These are phyloP conservation scores for Drosophila lutescens DNA, from an alignment of 2,888 invertebrate genomes.

Conservation along the genomic window DNA sequence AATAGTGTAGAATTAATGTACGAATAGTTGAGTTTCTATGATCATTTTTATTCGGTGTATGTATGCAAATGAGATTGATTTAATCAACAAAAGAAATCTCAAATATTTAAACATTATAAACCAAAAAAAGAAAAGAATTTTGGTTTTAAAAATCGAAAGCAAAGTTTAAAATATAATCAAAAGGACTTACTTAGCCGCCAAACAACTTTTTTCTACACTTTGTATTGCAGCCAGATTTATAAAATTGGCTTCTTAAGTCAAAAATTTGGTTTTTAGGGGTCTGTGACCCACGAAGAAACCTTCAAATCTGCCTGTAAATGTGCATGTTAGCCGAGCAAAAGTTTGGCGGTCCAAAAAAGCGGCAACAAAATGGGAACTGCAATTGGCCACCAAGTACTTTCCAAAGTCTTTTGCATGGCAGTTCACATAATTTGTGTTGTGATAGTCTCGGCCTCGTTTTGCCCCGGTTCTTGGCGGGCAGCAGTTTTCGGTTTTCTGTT, in stretches of 20 bases:
- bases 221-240: no score
- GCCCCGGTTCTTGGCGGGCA: slow-evolving; percentile 36
- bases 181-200: no score
- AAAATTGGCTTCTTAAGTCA: no score
- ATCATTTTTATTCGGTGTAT: no score
- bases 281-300: slow-evolving; percentile 21
- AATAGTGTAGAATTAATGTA: no score
- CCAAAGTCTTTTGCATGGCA: slow-evolving; percentile 77
- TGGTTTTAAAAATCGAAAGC: neutral
- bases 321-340: slow-evolving; percentile 14
- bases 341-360: slow-evolving; percentile 27
- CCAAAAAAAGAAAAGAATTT: neutral
- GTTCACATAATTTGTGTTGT: slow-evolving; percentile 69
- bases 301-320: slow-evolving; percentile 5
- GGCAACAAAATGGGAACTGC: slow-evolving; percentile 58
- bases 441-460: slow-evolving; percentile 58
- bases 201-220: no score
- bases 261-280: neutral
- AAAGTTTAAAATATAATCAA: no score
- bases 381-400: slow-evolving; percentile 78
- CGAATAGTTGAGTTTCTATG: no score
- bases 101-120: no score
- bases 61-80: no score
- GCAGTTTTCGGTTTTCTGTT: slow-evolving; percentile 55
- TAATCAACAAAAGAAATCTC: no score